Percentiles rank a stretch among this genome's conserved stretches.
Evolutionary conservation across 2,888 invertebrate species (phyloP).

Genomic region (Epinotia ramella): DNA sequence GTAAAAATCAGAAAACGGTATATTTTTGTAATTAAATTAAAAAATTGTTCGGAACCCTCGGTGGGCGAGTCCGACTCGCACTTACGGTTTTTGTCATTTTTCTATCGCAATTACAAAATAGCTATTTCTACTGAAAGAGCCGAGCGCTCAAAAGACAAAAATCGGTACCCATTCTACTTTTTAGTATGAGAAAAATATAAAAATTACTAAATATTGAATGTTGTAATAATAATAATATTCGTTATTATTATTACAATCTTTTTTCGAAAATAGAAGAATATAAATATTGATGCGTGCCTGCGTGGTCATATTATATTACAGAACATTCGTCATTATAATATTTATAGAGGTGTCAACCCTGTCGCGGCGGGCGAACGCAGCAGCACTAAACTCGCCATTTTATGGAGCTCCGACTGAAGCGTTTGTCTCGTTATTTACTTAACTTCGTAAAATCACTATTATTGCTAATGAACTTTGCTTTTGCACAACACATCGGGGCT

Average conservation of each 20-base stretch:
- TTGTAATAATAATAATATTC: too few species aligned
- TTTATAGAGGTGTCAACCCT: conserved; percentile 16
- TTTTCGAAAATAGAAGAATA: neutral
- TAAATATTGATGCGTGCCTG: neutral
- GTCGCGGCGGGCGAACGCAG: conserved; percentile 17
- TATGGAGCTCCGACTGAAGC: conserved; percentile 55
- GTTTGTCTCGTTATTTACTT: conserved; percentile 56
- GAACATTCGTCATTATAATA: neutral
- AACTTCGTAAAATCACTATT: conserved; percentile 49
- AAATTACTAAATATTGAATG: neutral
- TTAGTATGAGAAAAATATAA: neutral
- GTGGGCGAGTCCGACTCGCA: too few species aligned
- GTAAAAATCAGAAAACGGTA: too few species aligned
- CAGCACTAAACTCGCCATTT: conserved; percentile 61
- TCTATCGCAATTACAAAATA: too few species aligned
- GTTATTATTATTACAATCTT: neutral
- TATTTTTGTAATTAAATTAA: too few species aligned
- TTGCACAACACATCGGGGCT: neutral
- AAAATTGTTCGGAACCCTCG: too few species aligned
- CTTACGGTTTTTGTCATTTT: too few species aligned
- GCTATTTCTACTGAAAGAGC: too few species aligned
- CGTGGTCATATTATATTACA: neutral
- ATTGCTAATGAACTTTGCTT: conserved; percentile 51
- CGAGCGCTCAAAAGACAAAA: too few species aligned
- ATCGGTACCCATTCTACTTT: neutral